Percentiles rank a stretch among this genome's conserved stretches.
phyloP scores from a whole-genome alignment of 1,140 invertebrate species.

The Spodoptera frugiperda region DNA sequence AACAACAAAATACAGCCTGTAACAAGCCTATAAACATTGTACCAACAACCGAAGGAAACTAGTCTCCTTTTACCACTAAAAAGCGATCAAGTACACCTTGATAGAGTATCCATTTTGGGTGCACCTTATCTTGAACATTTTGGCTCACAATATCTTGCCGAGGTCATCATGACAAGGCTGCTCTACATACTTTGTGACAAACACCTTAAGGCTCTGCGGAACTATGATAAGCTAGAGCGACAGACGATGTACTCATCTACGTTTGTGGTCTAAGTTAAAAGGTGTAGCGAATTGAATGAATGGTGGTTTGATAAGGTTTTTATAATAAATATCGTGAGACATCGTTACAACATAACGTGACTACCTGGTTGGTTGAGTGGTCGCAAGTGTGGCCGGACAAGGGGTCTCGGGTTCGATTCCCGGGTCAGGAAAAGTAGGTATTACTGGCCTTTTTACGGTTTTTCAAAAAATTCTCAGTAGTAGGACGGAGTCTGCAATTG shows the following conservation, averaged over 20 bases:
- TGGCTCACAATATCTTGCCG: conserved; percentile 13
- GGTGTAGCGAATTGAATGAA: too few relatives aligned
- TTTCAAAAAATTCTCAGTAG: too few relatives aligned
- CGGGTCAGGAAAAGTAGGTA: too few relatives aligned
- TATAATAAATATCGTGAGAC: too few relatives aligned
- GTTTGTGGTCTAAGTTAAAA: not conserved
- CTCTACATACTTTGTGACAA: conserved; percentile 44
- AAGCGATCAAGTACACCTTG: conserved; percentile 25
- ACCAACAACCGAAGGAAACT: not conserved
- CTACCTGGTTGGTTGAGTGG: too few relatives aligned
- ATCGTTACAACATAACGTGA: too few relatives aligned
- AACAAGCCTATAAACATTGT: not conserved
- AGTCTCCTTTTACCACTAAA: not conserved
- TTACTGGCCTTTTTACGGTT: too few relatives aligned
- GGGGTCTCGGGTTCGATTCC: too few relatives aligned
- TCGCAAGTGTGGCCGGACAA: too few relatives aligned
- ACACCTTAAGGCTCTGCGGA: conserved; percentile 44
- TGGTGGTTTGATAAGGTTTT: too few relatives aligned
- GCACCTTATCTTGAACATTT: conserved; percentile 26
- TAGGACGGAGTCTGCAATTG: too few relatives aligned
- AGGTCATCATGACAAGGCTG: conserved; percentile 34
- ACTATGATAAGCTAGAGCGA: conserved; percentile 54
- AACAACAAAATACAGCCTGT: too few relatives aligned
- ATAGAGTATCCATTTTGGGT: conserved; percentile 25
- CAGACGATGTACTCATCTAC: conserved; percentile 27